Conservation (phyloP, 1,140 invertebrate species). For the Galleria mellonella region DNA sequence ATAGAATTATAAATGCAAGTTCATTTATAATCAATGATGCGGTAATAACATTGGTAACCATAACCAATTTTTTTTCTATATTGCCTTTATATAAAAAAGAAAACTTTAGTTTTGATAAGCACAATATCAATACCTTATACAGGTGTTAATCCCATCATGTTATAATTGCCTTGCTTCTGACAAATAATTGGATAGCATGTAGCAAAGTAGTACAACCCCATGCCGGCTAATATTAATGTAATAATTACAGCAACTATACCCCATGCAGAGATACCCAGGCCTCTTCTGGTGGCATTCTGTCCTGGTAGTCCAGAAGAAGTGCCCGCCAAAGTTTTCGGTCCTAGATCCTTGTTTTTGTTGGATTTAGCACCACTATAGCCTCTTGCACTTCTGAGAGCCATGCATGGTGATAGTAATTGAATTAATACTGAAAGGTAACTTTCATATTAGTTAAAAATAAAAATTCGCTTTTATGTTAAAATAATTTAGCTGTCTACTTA, state of each 20-base stretch:
- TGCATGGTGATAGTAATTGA: slow-evolving; percentile 23
- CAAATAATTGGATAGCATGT: slow-evolving; percentile 78
- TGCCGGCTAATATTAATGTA: slow-evolving; percentile 68
- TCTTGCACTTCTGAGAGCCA: slow-evolving; percentile 20
- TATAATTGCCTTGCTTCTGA: slow-evolving; percentile 76
- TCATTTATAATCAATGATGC: no score
- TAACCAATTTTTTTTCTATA: no score
- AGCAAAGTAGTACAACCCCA: slow-evolving; percentile 76
- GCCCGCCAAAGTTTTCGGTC: slow-evolving; percentile 21
- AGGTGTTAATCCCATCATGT: slow-evolving; percentile 75
- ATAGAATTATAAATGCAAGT: no score
- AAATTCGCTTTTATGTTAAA: not conserved
- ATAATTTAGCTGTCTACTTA: slow-evolving; percentile 20
- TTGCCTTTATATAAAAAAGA: no score
- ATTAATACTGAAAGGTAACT: slow-evolving; percentile 49
- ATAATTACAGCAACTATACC: slow-evolving; percentile 75
- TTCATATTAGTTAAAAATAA: no score
- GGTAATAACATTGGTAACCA: no score
- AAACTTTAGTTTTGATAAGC: no score
- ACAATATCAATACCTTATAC: slow-evolving; percentile 19
- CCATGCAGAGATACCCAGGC: slow-evolving; percentile 76
- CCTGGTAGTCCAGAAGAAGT: slow-evolving; percentile 17
- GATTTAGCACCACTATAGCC: slow-evolving; percentile 16
- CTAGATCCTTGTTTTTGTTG: slow-evolving; percentile 21
- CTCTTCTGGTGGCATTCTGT: slow-evolving; percentile 33